Evolutionary conservation across 2,888 invertebrate species (phyloP), one percentile per base, ranked within the genome.

Genomic region (Ligdia adustata): DNA sequence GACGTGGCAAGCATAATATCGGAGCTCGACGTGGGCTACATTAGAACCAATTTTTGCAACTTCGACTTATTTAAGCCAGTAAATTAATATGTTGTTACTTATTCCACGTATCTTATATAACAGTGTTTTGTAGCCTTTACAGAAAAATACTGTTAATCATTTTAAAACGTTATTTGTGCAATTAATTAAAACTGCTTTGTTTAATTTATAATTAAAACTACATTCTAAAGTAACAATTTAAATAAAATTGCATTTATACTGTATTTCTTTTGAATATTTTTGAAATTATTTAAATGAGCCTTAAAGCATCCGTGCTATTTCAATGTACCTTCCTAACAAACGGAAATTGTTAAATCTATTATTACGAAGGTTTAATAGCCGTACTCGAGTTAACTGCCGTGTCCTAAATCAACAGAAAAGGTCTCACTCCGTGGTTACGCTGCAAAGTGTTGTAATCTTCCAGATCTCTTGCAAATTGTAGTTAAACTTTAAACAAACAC

Each of bases 321-420:
- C 31, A 40, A 39, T 52, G 31, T 35, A 39, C 31, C 29, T 42
- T n/a, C 31, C 32, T 38, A 39, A 45, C 15, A 41, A 27, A 45
- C 32, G 35, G 20, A 39, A 47, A 45, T 44, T 51, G 38, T 54
- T 51, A 38, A 45, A 49, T 58, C 45, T 62, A 39, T 62, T 65
- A 63, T 67, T 66, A 45, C 56, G 50, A 46, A 51, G 57, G 60
- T 66, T 62, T 72, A 52, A 75, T 72, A 72, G 64, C 64, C 62
- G 59, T 66, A 54, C 67, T 75, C 67, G 55, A 64, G 69, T 72
- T 79, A 79, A 82, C 69, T 73, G 71, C 70, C 72, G 75, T 74
- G 78, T 82, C 88, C 88, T 89, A 89, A 85, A 75, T 79, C 79
- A 85, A 87, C 88, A 86, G 55, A 57, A 64, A 65, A 69, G 67